phyloP scores from a whole-genome alignment of 2,113 vertebrate genomes.

The Probosciger aterrimus region DNA sequence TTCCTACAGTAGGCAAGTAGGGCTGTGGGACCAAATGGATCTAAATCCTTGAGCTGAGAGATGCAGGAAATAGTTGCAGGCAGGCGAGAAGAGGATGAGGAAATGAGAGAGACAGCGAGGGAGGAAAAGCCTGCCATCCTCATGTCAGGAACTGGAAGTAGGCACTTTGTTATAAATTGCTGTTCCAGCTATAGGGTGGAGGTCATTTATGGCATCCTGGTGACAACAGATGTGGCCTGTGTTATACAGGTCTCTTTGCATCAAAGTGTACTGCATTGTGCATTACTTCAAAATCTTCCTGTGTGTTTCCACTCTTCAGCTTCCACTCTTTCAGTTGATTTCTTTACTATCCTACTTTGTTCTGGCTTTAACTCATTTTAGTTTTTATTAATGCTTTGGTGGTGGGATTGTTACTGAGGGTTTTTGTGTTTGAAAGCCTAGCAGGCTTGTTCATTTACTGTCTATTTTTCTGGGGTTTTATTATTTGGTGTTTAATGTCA shows the following conservation, averaged over 20 bases:
- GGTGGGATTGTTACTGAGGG: background rate
- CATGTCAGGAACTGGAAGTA: background rate
- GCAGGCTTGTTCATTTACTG: background rate
- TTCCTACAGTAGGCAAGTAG: background rate
- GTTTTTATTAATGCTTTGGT: background rate
- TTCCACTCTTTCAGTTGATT: background rate
- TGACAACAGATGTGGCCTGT: background rate
- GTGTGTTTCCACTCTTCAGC: background rate
- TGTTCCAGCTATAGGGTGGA: background rate
- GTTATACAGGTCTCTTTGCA: background rate
- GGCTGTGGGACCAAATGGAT: background rate
- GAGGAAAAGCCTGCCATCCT: background rate
- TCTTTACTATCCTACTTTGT: background rate
- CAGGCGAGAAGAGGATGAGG: background rate
- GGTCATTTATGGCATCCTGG: background rate
- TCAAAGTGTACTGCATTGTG: constrained; percentile 36
- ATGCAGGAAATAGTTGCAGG: background rate
- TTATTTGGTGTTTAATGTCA: background rate
- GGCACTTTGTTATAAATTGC: background rate
- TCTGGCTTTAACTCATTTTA: background rate
- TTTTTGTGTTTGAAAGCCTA: background rate
- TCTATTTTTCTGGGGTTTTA: background rate
- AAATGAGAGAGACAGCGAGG: background rate
- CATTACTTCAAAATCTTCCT: background rate
- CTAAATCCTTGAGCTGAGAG: background rate